Conservation (phyloP, 2,888 invertebrate species). For the Dryobota labecula region DNA sequence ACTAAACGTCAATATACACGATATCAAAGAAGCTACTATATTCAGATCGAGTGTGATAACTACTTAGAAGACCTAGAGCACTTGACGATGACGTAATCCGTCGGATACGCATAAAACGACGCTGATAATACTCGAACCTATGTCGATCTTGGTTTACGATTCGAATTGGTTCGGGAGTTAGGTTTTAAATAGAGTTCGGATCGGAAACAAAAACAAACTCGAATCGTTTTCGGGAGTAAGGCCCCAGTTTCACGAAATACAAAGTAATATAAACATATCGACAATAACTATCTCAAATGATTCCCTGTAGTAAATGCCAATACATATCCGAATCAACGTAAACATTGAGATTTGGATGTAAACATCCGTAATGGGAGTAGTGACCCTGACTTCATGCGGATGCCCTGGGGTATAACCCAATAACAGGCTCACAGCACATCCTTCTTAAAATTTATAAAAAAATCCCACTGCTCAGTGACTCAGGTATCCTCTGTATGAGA, state of each 20-base stretch:
- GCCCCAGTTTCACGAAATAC: conserved; percentile 9
- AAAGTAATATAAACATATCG: conserved; percentile 4
- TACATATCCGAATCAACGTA: conserved; percentile 6
- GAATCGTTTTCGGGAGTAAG: too few relatives aligned
- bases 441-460: conserved; percentile 6
- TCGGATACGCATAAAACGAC: too few relatives aligned
- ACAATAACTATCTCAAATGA: background rate
- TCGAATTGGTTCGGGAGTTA: too few relatives aligned
- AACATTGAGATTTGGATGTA: conserved; percentile 19
- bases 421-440: background rate
- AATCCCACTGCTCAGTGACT: background rate
- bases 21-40: too few relatives aligned
- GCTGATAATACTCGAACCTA: too few relatives aligned
- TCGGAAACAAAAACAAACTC: too few relatives aligned
- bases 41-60: too few relatives aligned
- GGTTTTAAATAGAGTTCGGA: too few relatives aligned
- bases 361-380: conserved; percentile 28
- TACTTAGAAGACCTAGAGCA: too few relatives aligned
- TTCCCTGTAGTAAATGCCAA: conserved; percentile 28
- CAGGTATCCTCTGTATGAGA: background rate
- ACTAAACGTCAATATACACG: too few relatives aligned
- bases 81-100: too few relatives aligned
- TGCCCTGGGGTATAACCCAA: background rate
- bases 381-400: conserved; percentile 22
- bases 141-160: too few relatives aligned